Base-by-base conservation (phyloP, 2,113 vertebrate genomes). In the Chamaea fasciata region DNA sequence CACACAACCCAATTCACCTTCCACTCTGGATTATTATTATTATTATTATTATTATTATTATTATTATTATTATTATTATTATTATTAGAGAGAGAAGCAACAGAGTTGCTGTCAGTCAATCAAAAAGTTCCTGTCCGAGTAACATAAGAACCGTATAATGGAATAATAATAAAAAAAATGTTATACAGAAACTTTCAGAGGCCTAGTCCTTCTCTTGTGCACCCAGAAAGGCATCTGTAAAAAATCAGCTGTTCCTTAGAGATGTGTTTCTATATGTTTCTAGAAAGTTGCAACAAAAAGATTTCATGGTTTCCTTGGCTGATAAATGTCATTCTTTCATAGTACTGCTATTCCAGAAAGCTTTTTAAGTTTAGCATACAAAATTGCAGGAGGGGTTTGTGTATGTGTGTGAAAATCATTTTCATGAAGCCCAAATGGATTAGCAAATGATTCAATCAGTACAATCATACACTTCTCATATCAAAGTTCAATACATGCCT, bases 401-500 rank as follows among this genome's bases (percentile, higher is more conserved):
- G n/a, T 4, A 6, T 1, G 3, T 16, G 9, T 14, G 6, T 73
- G 11, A 35, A 89, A 50, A 16, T 11, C 0, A 68, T 78, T 89
- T 68, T 9, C 35, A 39, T 33, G 31, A 68, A 44, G 47, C 59
- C 53, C 13, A 39, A 76, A 46, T 27, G 10, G 15, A 41, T 69
- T 59, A 63, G 5, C 8, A 88, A 49, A 55, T 28, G 2, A n/a
- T 74, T 50, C 13, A 49, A 15, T 46, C 69, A 64, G 21, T 41
- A 13, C 46, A 78, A 41, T 55, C 9, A 37, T 9, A 28, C 10
- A 50, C 1, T 49, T 68, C 57, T 80, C 4, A 6, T 46, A 37
- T 50, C 39, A 41, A 74, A 78, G 7, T 30, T 60, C 33, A 74
- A 10, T 60, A n/a, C 0, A 0, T 50, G 44, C 28, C 8, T 12